Conservation (phyloP, 2,113 vertebrate genomes). For the Dromas ardeola region DNA sequence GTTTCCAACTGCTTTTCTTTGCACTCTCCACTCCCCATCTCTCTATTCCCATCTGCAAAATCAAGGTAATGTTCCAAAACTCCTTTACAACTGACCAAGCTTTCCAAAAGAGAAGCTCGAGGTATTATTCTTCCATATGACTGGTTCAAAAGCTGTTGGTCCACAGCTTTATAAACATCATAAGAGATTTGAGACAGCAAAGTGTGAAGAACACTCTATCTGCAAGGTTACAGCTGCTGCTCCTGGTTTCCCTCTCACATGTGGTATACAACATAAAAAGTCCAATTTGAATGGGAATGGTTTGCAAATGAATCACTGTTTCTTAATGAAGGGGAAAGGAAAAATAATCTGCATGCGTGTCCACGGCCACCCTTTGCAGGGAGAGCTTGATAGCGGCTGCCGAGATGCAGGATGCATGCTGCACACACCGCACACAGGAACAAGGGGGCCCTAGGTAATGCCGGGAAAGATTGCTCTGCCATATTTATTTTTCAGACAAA, state of each 20-base stretch:
- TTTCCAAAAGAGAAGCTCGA: neutral
- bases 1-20: neutral
- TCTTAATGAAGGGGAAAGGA: neutral
- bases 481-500: neutral
- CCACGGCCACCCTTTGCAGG: neutral
- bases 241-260: neutral
- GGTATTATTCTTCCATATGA: neutral
- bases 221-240: neutral
- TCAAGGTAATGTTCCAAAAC: neutral
- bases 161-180: neutral
- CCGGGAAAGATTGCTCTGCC: neutral
- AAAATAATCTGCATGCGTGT: neutral
- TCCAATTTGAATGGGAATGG: neutral
- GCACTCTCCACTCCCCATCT: fast-evolving
- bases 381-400: neutral
- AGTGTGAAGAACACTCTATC: neutral
- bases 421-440: fast-evolving
- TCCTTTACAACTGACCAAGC: neutral
- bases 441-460: neutral
- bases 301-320: neutral
- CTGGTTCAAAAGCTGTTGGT: too few relatives aligned
- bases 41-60: neutral
- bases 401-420: fast-evolving
- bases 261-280: neutral
- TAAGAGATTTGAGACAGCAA: neutral